These are phyloP conservation scores for Triplophysa yarkandensis DNA, from an alignment of 2,797 vertebrate species.

Conservation along the genomic window DNA sequence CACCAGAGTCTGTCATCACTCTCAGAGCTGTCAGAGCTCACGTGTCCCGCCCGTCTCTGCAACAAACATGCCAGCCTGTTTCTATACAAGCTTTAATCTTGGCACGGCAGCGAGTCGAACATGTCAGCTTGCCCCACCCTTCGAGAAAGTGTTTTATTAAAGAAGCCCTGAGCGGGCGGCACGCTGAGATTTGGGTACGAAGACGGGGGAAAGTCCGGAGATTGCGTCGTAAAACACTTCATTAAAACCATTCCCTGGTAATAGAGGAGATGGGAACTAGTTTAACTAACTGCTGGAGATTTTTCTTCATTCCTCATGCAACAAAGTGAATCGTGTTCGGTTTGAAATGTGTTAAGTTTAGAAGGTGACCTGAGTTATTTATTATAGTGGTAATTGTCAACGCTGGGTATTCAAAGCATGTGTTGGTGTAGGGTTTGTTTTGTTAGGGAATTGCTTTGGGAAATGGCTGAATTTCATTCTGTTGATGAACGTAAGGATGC, in stretches of 20 bases:
- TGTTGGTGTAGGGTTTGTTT: constrained; percentile 2
- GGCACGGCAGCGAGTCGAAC: constrained; percentile 59
- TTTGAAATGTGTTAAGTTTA: constrained; percentile 39
- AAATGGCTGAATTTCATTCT: constrained; percentile 19
- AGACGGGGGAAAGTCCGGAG: constrained; percentile 44
- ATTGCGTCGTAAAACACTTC: constrained; percentile 54
- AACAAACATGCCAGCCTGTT: constrained; percentile 73
- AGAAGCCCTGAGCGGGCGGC: constrained; percentile 74
- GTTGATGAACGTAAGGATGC: constrained; percentile 24
- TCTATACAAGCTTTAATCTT: constrained; percentile 82
- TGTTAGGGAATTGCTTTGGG: constrained; percentile 1
- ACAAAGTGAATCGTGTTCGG: constrained; percentile 49
- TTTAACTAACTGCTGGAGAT: constrained; percentile 27
- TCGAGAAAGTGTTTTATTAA: constrained; percentile 80
- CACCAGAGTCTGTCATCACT: constrained; percentile 47
- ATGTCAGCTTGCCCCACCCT: constrained; percentile 65
- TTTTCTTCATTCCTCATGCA: constrained; percentile 43
- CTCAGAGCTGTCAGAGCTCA: constrained; percentile 32
- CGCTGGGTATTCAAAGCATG: background rate
- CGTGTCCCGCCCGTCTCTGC: constrained; percentile 30
- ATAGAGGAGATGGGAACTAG: constrained; percentile 41
- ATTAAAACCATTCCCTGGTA: constrained; percentile 50
- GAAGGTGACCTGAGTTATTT: constrained; percentile 19
- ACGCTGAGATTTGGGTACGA: constrained; percentile 54
- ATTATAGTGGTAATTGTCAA: constrained; percentile 28